Evolutionary conservation across 1,140 invertebrate species (phyloP), one percentile per base, ranked within the genome.

Genomic region (Drosophila biarmipes): DNA sequence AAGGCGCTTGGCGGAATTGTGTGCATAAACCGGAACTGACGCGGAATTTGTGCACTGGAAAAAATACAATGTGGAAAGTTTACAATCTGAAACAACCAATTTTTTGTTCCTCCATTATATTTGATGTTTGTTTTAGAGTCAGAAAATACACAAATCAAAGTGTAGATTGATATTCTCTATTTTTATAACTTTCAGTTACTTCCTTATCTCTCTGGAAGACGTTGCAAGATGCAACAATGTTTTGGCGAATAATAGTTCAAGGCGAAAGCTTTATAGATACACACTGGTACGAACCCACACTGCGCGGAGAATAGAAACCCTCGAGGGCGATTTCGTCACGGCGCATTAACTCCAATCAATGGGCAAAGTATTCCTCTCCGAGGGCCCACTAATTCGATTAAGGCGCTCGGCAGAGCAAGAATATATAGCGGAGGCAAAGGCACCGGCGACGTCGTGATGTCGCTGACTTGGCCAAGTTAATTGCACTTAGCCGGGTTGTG

Each of bases 291-390:
- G 1, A 43, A 27, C 19, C 45, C 61, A 57, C 72, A 43, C 35
- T 40, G 17, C 42, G 24, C 11, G 40, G 49, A 46, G 21, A 68
- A 68, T 54, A 29, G 31, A 68, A 76, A 76, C 62, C 61, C 54
- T 67, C 61, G 57, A 69, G 57, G 58, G 55, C 34, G 45, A 64
- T 43, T 37, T 55, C 58, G 61, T 71, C 52, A 84, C 66, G 85
- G 48, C 68, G 71, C 79, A 89, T 89, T 89, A 89, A 80, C 71
- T 89, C 49, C 79, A 89, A 89, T 89, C 84, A 89, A 89, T 89
- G 72, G 58, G 21, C 38, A 35, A 63, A 42, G 37, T 57, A n/a
- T 56, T 48, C 49, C 56, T 48, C 24, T 17, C 24, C 6, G 46
- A 48, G 43, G 63, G 14, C 35, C 27, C 43, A 29, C 67, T 90